A percentile compares a stretch with the other conserved stretches of the same genome.
Conservation (phyloP, 1,140 invertebrate genomes). For the Mizuhopecten yessoensis region DNA sequence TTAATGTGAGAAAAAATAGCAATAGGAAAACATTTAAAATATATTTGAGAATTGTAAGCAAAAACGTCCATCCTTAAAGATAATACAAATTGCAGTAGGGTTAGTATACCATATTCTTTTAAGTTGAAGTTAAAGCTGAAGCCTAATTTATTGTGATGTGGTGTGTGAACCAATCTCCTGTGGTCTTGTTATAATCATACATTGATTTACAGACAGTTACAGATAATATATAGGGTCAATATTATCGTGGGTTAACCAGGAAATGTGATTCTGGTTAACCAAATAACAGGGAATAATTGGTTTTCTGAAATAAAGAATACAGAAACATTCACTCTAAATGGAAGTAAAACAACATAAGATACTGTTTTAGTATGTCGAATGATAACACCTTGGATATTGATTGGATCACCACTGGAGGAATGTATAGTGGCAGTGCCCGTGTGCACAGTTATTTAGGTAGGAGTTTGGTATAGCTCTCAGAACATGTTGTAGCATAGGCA, state of each 20-base stretch:
- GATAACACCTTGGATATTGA: not conserved
- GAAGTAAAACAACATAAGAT: not conserved
- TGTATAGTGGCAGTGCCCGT: not conserved
- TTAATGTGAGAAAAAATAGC: too few relatives aligned
- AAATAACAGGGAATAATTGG: not conserved
- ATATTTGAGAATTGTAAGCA: too few relatives aligned
- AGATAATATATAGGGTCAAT: not conserved
- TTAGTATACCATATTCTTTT: not conserved
- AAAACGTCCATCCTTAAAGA: not conserved
- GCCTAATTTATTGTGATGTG: not conserved
- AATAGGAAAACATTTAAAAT: too few relatives aligned
- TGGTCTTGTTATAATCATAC: not conserved
- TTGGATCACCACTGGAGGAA: not conserved
- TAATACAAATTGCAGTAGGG: not conserved
- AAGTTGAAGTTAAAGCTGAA: not conserved
- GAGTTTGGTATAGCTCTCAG: too few relatives aligned
- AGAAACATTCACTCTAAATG: not conserved
- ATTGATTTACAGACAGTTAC: not conserved
- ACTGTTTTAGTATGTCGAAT: not conserved
- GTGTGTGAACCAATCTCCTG: not conserved
- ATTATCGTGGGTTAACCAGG: not conserved
- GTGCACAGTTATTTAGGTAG: too few relatives aligned
- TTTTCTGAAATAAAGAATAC: not conserved
- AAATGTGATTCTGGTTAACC: slow-evolving; percentile 26
- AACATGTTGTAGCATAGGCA: too few relatives aligned